phyloP scores from a whole-genome alignment of 2,113 vertebrate genomes.

The Dromaius novaehollandiae region DNA sequence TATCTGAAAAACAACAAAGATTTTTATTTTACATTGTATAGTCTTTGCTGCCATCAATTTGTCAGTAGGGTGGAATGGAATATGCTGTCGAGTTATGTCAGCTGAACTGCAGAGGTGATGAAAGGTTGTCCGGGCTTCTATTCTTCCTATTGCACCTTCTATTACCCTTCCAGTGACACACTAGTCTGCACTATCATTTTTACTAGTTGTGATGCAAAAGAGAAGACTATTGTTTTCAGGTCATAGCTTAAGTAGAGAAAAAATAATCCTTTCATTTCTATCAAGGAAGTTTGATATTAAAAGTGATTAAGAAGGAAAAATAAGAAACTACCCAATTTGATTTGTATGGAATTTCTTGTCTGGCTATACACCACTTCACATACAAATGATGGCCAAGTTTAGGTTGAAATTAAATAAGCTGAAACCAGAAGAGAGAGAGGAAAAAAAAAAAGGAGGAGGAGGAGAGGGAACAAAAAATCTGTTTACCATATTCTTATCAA shows the following conservation, averaged over 20 bases:
- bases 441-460: not conserved
- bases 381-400: not conserved
- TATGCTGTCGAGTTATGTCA: not conserved
- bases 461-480: not conserved
- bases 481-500: not conserved
- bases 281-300: slow-evolving; percentile 9
- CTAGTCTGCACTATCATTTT: not conserved
- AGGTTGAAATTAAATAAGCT: not conserved
- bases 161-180: not conserved
- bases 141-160: not conserved
- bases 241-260: not conserved
- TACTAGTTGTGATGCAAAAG: slow-evolving; percentile 9
- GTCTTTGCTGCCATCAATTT: slow-evolving; percentile 15
- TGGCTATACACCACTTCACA: not conserved
- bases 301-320: not conserved
- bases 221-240: not conserved
- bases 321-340: not conserved
- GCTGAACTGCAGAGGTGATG: not conserved
- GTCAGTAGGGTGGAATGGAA: slow-evolving; percentile 43
- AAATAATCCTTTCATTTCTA: not conserved
- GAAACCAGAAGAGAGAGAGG: not conserved
- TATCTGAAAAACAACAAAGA: not conserved
- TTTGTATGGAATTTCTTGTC: not conserved
- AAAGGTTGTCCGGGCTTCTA: slow-evolving; percentile 30
- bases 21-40: slow-evolving; percentile 3